Evolutionary conservation across 2,797 vertebrate genomes (phyloP).

Genomic region (Ctenopoma multispine): DNA sequence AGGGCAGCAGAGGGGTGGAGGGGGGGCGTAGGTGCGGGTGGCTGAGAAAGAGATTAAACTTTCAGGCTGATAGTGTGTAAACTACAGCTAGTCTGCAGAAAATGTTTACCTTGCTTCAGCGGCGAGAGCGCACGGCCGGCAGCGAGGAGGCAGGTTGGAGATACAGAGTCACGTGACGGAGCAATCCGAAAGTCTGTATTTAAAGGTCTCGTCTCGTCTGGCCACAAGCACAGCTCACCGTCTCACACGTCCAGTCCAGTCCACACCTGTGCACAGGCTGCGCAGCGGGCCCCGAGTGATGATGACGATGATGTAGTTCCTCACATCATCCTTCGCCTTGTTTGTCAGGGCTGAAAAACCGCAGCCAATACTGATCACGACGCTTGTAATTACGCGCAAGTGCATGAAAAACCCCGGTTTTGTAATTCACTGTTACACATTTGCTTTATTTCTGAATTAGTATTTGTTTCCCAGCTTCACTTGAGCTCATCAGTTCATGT

Average conservation of each 20-base stretch:
- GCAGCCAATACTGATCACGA: background rate
- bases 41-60: background rate
- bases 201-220: conserved; percentile 80
- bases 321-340: conserved; percentile 19
- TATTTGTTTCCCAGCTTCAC: conserved; percentile 38
- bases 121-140: conserved; percentile 62
- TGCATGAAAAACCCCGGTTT: background rate
- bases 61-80: conserved; percentile 7
- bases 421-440: background rate
- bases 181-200: conserved; percentile 74
- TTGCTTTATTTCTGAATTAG: background rate
- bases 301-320: conserved; percentile 23
- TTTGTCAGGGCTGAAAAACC: conserved; percentile 23
- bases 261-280: conserved; percentile 45
- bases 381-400: background rate
- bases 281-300: conserved; percentile 21
- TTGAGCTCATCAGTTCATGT: conserved; percentile 49
- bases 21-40: no score
- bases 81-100: conserved; percentile 32
- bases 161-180: conserved; percentile 73
- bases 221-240: conserved; percentile 59
- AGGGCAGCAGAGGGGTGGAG: background rate
- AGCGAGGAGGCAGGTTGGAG: conserved; percentile 64
- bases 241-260: conserved; percentile 44
- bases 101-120: conserved; percentile 71